phyloP scores from a whole-genome alignment of 2,888 invertebrate species.

The Protonemura montana region DNA sequence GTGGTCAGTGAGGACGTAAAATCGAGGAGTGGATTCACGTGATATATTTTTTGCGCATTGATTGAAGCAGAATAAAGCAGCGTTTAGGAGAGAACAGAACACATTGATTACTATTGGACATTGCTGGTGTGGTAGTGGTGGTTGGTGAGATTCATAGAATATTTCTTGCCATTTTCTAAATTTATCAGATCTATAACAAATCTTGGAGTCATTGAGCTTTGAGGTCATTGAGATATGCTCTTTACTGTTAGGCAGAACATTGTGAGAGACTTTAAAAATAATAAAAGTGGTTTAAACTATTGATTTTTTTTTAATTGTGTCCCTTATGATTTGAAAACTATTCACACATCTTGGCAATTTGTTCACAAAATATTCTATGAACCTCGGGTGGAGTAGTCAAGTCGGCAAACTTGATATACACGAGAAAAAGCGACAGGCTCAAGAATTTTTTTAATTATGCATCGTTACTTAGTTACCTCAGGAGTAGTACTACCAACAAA shows the following conservation, averaged over 20 bases:
- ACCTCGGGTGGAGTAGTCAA: not conserved
- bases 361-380: not conserved
- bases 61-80: conserved; percentile 20
- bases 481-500: conserved; percentile 59
- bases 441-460: conserved; percentile 51
- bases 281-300: too few species aligned
- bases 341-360: not conserved
- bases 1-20: conserved; percentile 20
- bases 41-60: not conserved
- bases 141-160: not conserved
- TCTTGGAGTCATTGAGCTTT: too few species aligned
- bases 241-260: too few species aligned
- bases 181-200: too few species aligned
- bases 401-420: not conserved
- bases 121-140: not conserved
- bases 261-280: too few species aligned
- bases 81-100: conserved; percentile 34
- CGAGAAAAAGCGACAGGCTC: conserved; percentile 51
- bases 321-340: too few species aligned
- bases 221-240: too few species aligned
- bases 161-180: too few species aligned
- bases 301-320: too few species aligned
- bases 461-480: conserved; percentile 58
- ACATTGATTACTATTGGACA: conserved; percentile 24
- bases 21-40: not conserved